A percentile compares a stretch with the other conserved stretches of the same genome.
These are phyloP conservation scores for Tenthredo distinguenda DNA, from an alignment of 2,888 invertebrate species.

Conservation along the genomic window DNA sequence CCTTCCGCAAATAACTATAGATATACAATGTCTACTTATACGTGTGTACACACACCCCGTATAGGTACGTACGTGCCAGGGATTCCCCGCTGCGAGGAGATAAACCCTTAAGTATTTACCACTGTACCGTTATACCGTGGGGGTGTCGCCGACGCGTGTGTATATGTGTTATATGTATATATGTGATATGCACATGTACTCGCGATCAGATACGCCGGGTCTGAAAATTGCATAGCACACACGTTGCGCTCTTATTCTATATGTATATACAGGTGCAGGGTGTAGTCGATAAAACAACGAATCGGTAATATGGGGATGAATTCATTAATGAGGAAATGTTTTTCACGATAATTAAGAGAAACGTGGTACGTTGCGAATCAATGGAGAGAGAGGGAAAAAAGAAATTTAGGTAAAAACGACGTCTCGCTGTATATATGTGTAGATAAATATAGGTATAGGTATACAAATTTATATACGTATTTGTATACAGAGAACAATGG, in stretches of 20 bases:
- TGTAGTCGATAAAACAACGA: too few species aligned
- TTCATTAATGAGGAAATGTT: too few species aligned
- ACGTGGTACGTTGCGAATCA: not conserved
- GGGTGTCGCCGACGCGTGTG: too few species aligned
- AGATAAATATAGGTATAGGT: not conserved
- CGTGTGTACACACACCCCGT: not conserved
- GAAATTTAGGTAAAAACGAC: not conserved
- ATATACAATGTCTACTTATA: not conserved
- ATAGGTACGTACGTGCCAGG: not conserved
- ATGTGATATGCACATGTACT: not conserved
- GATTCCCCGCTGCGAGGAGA: conserved; percentile 23
- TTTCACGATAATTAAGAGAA: not conserved
- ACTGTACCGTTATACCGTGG: not conserved
- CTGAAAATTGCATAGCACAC: not conserved
- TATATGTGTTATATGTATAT: too few species aligned
- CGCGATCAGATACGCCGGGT: not conserved
- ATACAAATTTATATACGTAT: not conserved
- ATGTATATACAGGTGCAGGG: too few species aligned
- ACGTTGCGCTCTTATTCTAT: not conserved
- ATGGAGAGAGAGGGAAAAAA: not conserved
- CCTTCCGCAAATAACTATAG: conserved; percentile 13
- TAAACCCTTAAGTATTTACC: conserved; percentile 37
- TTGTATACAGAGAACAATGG: not conserved
- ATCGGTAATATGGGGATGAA: too few species aligned
- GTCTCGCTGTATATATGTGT: too few species aligned